phyloP scores from a whole-genome alignment of 2,113 vertebrate species.

The Zingel zingel region DNA sequence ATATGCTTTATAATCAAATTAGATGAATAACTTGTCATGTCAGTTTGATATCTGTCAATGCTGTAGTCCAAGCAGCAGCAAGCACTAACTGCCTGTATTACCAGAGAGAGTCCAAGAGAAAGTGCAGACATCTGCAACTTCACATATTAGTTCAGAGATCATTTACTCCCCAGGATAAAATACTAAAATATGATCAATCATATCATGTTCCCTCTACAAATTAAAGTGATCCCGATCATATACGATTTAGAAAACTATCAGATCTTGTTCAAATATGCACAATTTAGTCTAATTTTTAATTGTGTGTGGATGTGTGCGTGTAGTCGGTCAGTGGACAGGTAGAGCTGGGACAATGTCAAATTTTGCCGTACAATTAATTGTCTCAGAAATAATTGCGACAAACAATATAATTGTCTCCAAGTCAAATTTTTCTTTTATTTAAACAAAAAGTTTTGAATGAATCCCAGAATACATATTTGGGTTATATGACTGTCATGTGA shows the following conservation, averaged over 20 bases:
- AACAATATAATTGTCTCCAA: no score
- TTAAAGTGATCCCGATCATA: constrained; percentile 16
- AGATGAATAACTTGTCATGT: constrained; percentile 52
- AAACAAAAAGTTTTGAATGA: no score
- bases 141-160: constrained; percentile 13
- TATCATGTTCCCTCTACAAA: constrained; percentile 10
- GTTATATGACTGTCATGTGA: no score
- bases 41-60: constrained; percentile 61
- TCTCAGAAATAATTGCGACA: no score
- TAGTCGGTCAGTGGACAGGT: no score
- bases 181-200: constrained; percentile 37
- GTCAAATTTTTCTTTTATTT: no score
- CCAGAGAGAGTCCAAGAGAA: constrained; percentile 22
- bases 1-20: constrained; percentile 50
- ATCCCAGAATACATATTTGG: no score
- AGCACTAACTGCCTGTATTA: constrained; percentile 19
- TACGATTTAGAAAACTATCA: not conserved
- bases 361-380: no score
- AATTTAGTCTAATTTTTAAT: not conserved
- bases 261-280: not conserved
- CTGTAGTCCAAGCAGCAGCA: constrained; percentile 31
- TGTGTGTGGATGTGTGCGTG: not conserved
- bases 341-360: no score
- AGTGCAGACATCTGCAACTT: constrained; percentile 25
- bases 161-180: constrained; percentile 33